Evolutionary conservation across 2,797 vertebrate genomes (phyloP).

Genomic region (Phylloscopus collybita): DNA sequence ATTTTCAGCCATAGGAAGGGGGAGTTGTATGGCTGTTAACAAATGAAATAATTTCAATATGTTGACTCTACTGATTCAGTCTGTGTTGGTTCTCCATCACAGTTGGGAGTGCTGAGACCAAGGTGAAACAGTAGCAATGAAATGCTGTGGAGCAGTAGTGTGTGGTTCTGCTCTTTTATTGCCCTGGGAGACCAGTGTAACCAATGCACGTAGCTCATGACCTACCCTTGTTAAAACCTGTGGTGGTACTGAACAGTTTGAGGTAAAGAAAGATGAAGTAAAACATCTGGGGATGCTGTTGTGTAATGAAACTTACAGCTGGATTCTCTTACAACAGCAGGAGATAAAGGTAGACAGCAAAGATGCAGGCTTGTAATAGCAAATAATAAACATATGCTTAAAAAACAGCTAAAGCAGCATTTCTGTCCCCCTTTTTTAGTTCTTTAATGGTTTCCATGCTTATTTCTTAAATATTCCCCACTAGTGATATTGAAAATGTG

Average conservation of each 20-base stretch:
- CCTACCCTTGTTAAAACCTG: neutral
- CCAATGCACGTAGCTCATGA: neutral
- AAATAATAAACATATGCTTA: neutral
- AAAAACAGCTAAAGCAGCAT: neutral
- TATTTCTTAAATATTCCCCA: neutral
- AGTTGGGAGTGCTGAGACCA: neutral
- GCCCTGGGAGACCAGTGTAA: neutral
- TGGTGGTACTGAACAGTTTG: neutral
- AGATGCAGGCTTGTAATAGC: neutral
- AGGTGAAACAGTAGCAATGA: constrained; percentile 27
- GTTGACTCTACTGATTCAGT: constrained; percentile 49
- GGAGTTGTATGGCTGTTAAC: constrained; percentile 33
- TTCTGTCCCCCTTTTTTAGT: neutral
- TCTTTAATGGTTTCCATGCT: neutral
- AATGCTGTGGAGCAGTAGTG: neutral
- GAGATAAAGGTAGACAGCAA: neutral
- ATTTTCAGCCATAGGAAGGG: constrained; percentile 26
- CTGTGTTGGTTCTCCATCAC: constrained; percentile 15
- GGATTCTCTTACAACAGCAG: neutral
- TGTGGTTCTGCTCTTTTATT: neutral
- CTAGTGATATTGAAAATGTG: neutral
- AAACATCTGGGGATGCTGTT: neutral
- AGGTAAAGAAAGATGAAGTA: neutral
- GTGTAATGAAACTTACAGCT: neutral
- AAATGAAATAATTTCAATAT: constrained; percentile 56